These are phyloP conservation scores for Saguinus midas DNA, from an alignment of 2,113 vertebrate species.

Conservation along the genomic window DNA sequence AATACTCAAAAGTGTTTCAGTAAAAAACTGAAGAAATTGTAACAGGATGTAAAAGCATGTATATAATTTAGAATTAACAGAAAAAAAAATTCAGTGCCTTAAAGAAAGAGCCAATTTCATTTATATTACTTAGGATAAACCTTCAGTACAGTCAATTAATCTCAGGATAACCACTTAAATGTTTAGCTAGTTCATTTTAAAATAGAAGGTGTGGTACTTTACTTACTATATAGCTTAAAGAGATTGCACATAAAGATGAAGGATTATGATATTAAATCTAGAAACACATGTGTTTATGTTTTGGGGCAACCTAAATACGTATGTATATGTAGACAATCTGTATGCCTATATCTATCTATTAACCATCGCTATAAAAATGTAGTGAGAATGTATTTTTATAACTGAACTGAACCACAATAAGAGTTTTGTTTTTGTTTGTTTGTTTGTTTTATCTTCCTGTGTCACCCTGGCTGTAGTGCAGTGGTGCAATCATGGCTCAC, in stretches of 20 bases:
- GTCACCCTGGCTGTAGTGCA: too few relatives aligned
- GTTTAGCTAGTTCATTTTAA: background rate
- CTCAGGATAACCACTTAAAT: background rate
- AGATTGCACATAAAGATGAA: background rate
- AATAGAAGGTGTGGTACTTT: background rate
- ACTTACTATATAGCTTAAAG: background rate
- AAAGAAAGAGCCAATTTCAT: background rate
- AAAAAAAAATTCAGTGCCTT: background rate
- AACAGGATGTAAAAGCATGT: background rate
- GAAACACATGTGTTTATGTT: background rate
- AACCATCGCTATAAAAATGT: background rate
- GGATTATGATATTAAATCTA: background rate
- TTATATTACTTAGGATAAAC: background rate
- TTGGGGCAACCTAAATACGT: background rate
- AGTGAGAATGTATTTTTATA: background rate
- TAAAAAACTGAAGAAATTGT: background rate
- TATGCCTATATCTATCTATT: background rate
- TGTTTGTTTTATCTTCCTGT: too few relatives aligned
- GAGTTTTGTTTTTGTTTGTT: too few relatives aligned
- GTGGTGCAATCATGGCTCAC: too few relatives aligned
- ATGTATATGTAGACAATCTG: background rate
- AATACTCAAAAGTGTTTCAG: background rate
- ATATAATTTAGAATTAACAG: background rate
- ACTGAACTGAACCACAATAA: background rate
- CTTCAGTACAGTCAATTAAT: background rate